Conservation (phyloP, 2,888 invertebrate genomes). For the Deroplatys truncata region DNA sequence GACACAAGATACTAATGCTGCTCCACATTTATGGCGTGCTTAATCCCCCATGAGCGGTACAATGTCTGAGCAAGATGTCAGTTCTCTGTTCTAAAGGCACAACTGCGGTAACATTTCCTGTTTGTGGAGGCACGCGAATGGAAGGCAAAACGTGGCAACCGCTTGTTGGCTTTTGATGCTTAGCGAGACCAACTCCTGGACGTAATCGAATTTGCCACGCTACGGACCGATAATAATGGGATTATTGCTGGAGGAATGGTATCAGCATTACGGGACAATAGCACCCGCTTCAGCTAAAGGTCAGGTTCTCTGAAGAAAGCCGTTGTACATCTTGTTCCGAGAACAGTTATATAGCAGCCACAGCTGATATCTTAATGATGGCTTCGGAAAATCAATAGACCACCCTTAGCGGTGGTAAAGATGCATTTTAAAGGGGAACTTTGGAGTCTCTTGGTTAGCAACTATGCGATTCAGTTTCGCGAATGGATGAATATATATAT, state of each 20-base stretch:
- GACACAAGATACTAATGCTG: no score
- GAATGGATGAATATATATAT: no score
- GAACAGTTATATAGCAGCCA: background rate
- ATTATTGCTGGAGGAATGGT: background rate
- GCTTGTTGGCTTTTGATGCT: background rate
- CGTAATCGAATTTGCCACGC: background rate
- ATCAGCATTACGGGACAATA: background rate
- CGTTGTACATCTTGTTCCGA: background rate
- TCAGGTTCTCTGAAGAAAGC: background rate
- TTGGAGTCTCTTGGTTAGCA: no score
- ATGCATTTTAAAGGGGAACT: no score
- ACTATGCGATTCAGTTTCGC: no score
- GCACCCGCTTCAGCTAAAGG: background rate
- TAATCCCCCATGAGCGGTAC: no score
- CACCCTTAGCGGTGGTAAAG: background rate
- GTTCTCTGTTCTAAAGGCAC: background rate
- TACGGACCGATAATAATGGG: background rate
- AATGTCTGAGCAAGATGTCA: background rate
- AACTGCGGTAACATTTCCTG: background rate
- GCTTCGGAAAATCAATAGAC: background rate
- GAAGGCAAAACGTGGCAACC: background rate
- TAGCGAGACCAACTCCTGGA: background rate
- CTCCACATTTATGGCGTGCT: no score
- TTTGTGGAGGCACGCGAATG: background rate
- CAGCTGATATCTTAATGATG: background rate